A percentile compares a stretch with the other conserved stretches of the same genome.
Evolutionary conservation across 2,888 invertebrate genomes (phyloP).

Genomic region (Encarsia formosa): DNA sequence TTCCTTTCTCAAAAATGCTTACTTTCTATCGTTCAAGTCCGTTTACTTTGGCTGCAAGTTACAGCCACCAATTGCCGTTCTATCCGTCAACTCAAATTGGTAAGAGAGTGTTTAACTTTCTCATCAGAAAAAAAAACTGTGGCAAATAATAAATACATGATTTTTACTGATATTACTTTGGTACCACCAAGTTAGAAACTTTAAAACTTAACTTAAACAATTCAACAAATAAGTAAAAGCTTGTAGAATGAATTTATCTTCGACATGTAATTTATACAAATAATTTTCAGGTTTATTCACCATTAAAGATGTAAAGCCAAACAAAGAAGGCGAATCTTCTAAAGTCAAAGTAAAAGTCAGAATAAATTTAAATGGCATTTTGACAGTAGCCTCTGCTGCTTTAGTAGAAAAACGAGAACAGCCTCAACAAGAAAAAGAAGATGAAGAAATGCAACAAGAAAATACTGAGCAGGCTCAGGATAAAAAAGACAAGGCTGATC

Average conservation of each 20-base stretch:
- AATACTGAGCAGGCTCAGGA: slow-evolving; percentile 37
- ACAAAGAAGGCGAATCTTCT: slow-evolving; percentile 83
- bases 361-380: slow-evolving; percentile 89
- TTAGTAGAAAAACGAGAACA: slow-evolving; percentile 65
- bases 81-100: slow-evolving; percentile 78
- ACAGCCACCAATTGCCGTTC: slow-evolving; percentile 66
- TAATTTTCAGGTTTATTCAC: slow-evolving; percentile 63
- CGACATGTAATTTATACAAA: no score
- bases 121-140: no score
- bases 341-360: slow-evolving; percentile 96
- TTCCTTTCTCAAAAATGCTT: slow-evolving; percentile 91
- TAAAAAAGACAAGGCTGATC: slow-evolving; percentile 45
- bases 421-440: slow-evolving; percentile 48
- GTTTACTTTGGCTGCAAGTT: slow-evolving; percentile 82
- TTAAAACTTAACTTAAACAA: no score
- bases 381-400: slow-evolving; percentile 82
- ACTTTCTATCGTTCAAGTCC: slow-evolving; percentile 88
- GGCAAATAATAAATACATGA: no score
- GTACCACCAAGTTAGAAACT: no score
- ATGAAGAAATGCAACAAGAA: slow-evolving; percentile 47
- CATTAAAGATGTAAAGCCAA: slow-evolving; percentile 80
- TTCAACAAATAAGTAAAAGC: no score
- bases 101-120: no score
- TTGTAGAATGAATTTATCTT: no score
- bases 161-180: neutral